Evolutionary conservation across 2,888 invertebrate genomes (phyloP).

Genomic region (Leuctra nigra): DNA sequence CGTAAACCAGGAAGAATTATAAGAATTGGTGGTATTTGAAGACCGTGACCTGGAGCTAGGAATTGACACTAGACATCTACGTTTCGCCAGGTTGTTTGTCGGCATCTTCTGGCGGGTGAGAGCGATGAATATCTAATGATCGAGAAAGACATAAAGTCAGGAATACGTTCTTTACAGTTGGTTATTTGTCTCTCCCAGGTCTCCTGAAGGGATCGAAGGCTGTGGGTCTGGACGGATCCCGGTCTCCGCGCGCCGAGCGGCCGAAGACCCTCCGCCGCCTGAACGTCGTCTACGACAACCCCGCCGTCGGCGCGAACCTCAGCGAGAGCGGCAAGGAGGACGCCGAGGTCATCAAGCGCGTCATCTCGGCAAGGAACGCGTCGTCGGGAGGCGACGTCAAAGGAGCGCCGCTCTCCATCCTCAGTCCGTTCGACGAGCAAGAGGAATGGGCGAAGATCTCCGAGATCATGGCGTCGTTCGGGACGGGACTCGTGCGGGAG

Average conservation of each 20-base stretch:
- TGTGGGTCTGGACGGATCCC: conserved; percentile 31
- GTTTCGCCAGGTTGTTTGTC: too few relatives aligned
- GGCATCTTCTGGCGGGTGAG: too few relatives aligned
- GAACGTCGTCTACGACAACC: conserved; percentile 64
- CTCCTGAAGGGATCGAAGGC: conserved; percentile 76
- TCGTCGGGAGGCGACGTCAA: conserved; percentile 39
- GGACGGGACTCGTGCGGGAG: conserved; percentile 71
- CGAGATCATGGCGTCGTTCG: conserved; percentile 92
- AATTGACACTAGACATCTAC: too few relatives aligned
- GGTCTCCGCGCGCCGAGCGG: conserved; percentile 58
- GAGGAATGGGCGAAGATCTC: conserved; percentile 96
- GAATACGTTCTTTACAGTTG: too few relatives aligned
- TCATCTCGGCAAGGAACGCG: conserved; percentile 34
- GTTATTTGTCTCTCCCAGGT: conserved; percentile 49
- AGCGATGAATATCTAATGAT: too few relatives aligned
- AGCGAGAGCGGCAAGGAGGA: conserved; percentile 32
- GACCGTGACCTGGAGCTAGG: too few relatives aligned
- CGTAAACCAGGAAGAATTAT: too few relatives aligned
- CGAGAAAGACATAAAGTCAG: too few relatives aligned
- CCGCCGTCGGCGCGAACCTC: conserved; percentile 41
- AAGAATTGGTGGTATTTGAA: too few relatives aligned
- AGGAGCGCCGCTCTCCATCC: conserved; percentile 51
- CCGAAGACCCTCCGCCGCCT: conserved; percentile 69
- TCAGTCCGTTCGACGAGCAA: conserved; percentile 88
- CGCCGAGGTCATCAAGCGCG: conserved; percentile 36